Percentiles rank a stretch among this genome's conserved stretches.
These are phyloP conservation scores for Orussus abietinus DNA, from an alignment of 1,140 invertebrate genomes.

Conservation along the genomic window DNA sequence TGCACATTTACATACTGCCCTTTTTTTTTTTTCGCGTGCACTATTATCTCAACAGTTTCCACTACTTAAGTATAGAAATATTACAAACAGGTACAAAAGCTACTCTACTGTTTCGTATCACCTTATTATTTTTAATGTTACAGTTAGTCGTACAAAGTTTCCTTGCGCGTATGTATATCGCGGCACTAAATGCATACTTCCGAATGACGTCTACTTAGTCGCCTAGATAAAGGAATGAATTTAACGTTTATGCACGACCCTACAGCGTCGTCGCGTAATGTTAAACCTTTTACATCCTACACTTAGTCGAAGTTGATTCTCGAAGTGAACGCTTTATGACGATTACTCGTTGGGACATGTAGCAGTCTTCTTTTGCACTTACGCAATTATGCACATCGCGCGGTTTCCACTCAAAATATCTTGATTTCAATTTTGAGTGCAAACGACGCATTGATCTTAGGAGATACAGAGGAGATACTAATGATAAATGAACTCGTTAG, in stretches of 20 bases:
- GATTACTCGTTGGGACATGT: neutral
- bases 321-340: neutral
- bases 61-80: conserved; percentile 39
- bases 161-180: neutral
- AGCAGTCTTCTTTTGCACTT: neutral
- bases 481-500: too few relatives aligned
- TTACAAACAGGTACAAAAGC: conserved; percentile 49
- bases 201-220: conserved; percentile 10
- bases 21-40: too few relatives aligned
- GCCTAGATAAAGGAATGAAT: conserved; percentile 17
- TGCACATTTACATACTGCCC: conserved; percentile 38
- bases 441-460: too few relatives aligned
- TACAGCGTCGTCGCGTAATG: neutral
- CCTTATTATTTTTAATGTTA: neutral
- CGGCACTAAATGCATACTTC: neutral
- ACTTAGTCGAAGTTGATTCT: neutral
- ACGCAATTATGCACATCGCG: neutral
- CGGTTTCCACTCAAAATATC: too few relatives aligned
- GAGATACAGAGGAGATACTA: too few relatives aligned
- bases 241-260: neutral
- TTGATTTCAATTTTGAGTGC: too few relatives aligned
- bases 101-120: conserved; percentile 31
- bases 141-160: neutral
- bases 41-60: conserved; percentile 31
- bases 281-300: neutral